phyloP scores from a whole-genome alignment of 2,797 vertebrate genomes.

The Lacerta viridis region DNA sequence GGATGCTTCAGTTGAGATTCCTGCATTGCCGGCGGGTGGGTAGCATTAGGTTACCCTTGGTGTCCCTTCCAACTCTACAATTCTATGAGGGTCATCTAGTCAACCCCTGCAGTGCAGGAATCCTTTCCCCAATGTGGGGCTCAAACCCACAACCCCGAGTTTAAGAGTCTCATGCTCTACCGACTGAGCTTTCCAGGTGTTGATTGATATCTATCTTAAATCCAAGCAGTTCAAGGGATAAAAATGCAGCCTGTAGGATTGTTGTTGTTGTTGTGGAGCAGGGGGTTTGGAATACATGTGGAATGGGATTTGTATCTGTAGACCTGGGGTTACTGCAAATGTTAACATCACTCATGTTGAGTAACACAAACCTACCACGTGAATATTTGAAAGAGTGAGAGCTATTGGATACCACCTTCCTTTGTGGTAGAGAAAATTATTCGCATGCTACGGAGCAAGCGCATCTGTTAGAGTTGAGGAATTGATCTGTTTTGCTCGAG shows the following conservation, averaged over 20 bases:
- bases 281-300: not conserved
- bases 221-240: not conserved
- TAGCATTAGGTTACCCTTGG: no score
- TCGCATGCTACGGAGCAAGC: slow-evolving; percentile 26
- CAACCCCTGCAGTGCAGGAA: no score
- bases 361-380: not conserved
- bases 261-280: not conserved
- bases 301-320: not conserved
- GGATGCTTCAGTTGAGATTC: no score
- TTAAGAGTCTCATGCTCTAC: no score
- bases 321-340: slow-evolving; percentile 11
- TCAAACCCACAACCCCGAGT: no score
- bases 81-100: no score
- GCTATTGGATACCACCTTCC: slow-evolving; percentile 43
- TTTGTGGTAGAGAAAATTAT: not conserved
- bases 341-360: not conserved
- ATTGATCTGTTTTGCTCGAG: slow-evolving; percentile 39
- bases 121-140: no score
- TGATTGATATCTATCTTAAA: not conserved
- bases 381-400: slow-evolving; percentile 46
- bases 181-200: not conserved
- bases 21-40: no score
- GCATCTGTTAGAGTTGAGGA: slow-evolving; percentile 49
- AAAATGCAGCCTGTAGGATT: not conserved
- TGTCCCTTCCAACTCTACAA: no score